Percentiles rank a stretch among this genome's conserved stretches.
Evolutionary conservation across 2,888 invertebrate genomes (phyloP).

Genomic region (Idaea dimidiata): DNA sequence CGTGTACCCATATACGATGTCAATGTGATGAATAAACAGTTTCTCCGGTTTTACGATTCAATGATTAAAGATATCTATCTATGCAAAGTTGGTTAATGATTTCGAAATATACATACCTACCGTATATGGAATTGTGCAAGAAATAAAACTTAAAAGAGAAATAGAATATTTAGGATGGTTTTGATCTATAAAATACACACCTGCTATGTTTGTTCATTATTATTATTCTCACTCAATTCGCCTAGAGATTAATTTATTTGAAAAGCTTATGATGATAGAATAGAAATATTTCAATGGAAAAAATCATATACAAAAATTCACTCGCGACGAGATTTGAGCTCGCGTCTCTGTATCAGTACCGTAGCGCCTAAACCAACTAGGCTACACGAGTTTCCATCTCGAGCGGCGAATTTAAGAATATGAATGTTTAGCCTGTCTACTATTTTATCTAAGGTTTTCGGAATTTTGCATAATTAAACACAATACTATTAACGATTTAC

Average conservation of each 20-base stretch:
- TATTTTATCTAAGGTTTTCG: too few relatives aligned
- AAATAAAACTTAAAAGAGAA: slow-evolving; percentile 10
- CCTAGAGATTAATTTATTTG: neutral
- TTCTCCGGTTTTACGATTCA: slow-evolving; percentile 78
- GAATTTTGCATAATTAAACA: too few relatives aligned
- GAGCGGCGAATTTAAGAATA: too few relatives aligned
- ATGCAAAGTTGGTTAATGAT: slow-evolving; percentile 71
- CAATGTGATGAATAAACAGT: slow-evolving; percentile 78
- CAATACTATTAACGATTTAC: too few relatives aligned
- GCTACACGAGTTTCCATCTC: too few relatives aligned
- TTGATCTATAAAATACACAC: neutral
- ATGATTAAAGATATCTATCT: slow-evolving; percentile 73
- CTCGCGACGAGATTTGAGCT: too few relatives aligned
- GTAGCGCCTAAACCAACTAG: too few relatives aligned
- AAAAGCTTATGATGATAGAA: neutral
- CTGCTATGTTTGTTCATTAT: slow-evolving; percentile 2
- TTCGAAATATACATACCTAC: slow-evolving; percentile 44
- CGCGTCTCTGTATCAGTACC: too few relatives aligned
- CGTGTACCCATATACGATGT: slow-evolving; percentile 51
- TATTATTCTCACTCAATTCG: neutral
- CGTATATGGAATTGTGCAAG: slow-evolving; percentile 31
- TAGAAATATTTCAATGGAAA: too few relatives aligned
- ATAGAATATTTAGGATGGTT: neutral
- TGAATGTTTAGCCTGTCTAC: too few relatives aligned
- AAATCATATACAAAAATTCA: too few relatives aligned